Conservation (phyloP, 2,113 vertebrate genomes). For the Otocyon megalotis region DNA sequence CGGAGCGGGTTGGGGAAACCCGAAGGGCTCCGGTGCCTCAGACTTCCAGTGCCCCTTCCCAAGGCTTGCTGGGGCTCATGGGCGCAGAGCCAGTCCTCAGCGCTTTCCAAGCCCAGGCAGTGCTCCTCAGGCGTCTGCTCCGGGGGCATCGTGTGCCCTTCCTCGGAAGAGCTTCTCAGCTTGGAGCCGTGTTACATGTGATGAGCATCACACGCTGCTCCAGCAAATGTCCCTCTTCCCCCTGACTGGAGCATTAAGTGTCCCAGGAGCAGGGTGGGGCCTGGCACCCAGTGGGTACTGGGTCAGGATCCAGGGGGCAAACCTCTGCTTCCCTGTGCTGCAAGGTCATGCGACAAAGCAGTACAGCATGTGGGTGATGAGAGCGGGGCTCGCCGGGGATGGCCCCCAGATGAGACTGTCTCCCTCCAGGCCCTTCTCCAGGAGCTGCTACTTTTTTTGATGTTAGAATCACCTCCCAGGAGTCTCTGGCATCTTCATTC, state of each 20-base stretch:
- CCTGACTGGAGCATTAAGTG: background rate
- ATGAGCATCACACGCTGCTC: background rate
- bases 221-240: background rate
- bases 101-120: background rate
- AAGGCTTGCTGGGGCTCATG: background rate
- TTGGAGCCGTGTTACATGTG: too few species aligned
- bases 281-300: background rate
- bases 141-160: background rate
- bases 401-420: background rate
- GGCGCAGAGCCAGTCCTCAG: background rate
- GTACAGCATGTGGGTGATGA: accelerated
- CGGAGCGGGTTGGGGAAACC: too few species aligned
- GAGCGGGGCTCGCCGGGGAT: background rate
- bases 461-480: background rate
- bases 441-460: background rate
- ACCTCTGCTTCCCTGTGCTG: background rate
- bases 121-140: background rate
- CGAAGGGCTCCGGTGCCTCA: accelerated
- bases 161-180: background rate
- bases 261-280: background rate
- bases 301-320: background rate
- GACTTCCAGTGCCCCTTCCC: background rate
- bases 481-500: background rate
- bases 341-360: background rate
- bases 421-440: background rate